A percentile compares a stretch with the other conserved stretches of the same genome.
These are phyloP conservation scores for Hermetia illucens DNA, from an alignment of 1,140 invertebrate genomes.

Conservation along the genomic window DNA sequence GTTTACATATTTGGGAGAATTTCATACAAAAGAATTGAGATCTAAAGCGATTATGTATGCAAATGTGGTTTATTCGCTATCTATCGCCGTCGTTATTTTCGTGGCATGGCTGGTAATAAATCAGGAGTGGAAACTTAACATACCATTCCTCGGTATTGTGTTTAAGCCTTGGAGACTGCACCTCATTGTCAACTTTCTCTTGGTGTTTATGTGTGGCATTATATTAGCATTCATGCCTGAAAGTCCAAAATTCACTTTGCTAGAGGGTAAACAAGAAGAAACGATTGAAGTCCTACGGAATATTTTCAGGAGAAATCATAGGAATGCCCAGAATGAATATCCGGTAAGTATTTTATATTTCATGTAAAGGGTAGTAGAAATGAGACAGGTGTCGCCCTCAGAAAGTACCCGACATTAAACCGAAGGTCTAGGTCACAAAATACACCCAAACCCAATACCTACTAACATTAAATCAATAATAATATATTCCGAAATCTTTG, in stretches of 20 bases:
- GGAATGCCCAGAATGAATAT: too few relatives aligned
- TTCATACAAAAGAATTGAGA: slow-evolving; percentile 1
- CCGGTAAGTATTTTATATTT: too few relatives aligned
- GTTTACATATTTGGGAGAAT: slow-evolving; percentile 4
- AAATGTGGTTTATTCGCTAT: slow-evolving; percentile 1
- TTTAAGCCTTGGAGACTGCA: slow-evolving; percentile 7
- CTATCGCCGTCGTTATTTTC: neutral
- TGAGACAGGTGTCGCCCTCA: too few relatives aligned
- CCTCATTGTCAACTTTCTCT: neutral
- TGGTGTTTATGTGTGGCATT: slow-evolving; percentile 7
- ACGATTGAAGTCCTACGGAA: too few relatives aligned
- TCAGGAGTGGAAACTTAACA: slow-evolving; percentile 4
- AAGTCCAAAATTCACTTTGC: slow-evolving; percentile 56
- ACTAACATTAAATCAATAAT: too few relatives aligned
- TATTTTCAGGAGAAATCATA: too few relatives aligned
- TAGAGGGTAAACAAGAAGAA: slow-evolving; percentile 38
- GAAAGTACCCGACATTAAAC: too few relatives aligned
- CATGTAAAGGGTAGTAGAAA: too few relatives aligned
- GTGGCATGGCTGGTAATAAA: slow-evolving; percentile 4
- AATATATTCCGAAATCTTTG: too few relatives aligned
- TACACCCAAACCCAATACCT: too few relatives aligned
- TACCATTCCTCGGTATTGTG: neutral
- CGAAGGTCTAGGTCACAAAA: too few relatives aligned
- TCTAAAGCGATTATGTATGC: neutral
- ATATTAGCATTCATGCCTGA: slow-evolving; percentile 43